phyloP scores from a whole-genome alignment of 2,888 invertebrate genomes.

The Caenorhabditis doughertyi region DNA sequence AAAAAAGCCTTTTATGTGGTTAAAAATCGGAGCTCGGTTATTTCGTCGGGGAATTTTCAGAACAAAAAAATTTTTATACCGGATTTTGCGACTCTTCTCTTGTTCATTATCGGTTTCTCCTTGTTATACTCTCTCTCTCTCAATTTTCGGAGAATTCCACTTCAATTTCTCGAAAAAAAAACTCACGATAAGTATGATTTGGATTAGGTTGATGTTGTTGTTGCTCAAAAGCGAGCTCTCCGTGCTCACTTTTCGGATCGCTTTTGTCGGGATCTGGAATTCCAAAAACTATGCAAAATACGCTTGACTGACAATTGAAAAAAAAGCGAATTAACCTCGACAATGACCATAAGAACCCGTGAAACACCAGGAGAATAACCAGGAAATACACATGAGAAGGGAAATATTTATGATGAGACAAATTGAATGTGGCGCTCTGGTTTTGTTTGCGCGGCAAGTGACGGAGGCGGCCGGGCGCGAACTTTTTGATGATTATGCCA shows the following conservation, averaged over 20 bases:
- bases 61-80: no score
- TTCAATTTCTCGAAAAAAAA: background rate
- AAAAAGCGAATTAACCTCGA: slow-evolving; percentile 16
- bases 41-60: no score
- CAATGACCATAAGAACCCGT: background rate
- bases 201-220: background rate
- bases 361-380: slow-evolving; percentile 33
- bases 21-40: no score
- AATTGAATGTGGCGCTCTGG: background rate
- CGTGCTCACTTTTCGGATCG: slow-evolving; percentile 12
- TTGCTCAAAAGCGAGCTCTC: slow-evolving; percentile 16
- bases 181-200: slow-evolving; percentile 32
- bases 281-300: background rate
- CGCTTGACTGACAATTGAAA: background rate
- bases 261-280: slow-evolving; percentile 34
- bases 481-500: slow-evolving; percentile 27
- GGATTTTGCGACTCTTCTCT: no score
- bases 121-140: no score
- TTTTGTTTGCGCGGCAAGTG: background rate
- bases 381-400: slow-evolving; percentile 29
- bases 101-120: no score
- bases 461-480: background rate
- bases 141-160: background rate
- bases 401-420: slow-evolving; percentile 9
- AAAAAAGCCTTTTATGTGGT: no score